phyloP scores from a whole-genome alignment of 2,888 invertebrate species.

The Mimumesa dahlbomi region DNA sequence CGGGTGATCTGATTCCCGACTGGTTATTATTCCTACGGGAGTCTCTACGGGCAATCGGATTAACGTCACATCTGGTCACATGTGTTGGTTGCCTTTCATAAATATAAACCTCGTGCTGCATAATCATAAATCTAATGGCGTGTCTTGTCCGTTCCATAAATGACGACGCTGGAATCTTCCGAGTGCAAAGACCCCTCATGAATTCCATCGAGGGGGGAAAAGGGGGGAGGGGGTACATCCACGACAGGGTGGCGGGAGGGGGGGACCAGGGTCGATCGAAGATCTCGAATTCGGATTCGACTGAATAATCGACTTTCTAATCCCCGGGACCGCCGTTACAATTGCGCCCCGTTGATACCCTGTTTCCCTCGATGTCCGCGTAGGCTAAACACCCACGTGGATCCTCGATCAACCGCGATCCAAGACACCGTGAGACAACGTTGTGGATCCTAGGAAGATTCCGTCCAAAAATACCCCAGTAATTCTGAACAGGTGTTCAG shows the following conservation, averaged over 20 bases:
- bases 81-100: conserved; percentile 48
- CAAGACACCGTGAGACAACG: too few species aligned
- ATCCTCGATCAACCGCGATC: too few species aligned
- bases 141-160: conserved; percentile 54
- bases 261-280: conserved; percentile 21
- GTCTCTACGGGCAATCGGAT: conserved; percentile 48
- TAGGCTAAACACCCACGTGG: conserved; percentile 1
- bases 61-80: conserved; percentile 47
- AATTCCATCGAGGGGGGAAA: conserved; percentile 14
- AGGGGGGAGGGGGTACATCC: neutral
- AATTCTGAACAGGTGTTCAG: too few species aligned
- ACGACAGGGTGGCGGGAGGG: too few species aligned
- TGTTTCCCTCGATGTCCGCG: neutral
- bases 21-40: conserved; percentile 41
- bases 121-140: conserved; percentile 59
- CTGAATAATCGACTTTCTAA: conserved; percentile 51
- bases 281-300: conserved; percentile 46
- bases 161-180: conserved; percentile 53
- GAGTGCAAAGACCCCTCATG: conserved; percentile 51
- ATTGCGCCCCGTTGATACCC: neutral
- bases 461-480: too few species aligned
- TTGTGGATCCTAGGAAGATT: too few species aligned
- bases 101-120: conserved; percentile 55
- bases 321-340: conserved; percentile 24
- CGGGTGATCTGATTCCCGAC: conserved; percentile 39